Conservation (phyloP, 2,888 invertebrate species). For the Sussaba pulchella region DNA sequence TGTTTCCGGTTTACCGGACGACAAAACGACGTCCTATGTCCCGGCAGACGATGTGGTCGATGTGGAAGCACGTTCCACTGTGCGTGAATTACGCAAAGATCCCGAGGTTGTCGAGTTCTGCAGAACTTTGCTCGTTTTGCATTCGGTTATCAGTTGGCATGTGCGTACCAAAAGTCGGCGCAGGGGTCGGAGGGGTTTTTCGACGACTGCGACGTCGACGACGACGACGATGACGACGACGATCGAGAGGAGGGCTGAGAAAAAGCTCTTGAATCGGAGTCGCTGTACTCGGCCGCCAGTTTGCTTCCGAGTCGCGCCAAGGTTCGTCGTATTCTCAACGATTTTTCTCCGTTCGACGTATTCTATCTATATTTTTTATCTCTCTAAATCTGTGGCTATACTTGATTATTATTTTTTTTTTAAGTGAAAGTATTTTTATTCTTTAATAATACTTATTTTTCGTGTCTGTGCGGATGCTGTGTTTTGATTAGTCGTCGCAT, state of each 20-base stretch:
- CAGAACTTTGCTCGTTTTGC: slow-evolving; percentile 20
- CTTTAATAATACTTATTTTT: slow-evolving; percentile 12
- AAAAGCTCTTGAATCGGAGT: slow-evolving; percentile 64
- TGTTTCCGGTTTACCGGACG: slow-evolving; percentile 57
- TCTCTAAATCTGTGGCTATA: too few relatives aligned
- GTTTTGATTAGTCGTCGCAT: not conserved
- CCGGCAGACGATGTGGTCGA: slow-evolving; percentile 43
- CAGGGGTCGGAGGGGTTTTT: slow-evolving; percentile 57
- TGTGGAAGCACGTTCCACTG: slow-evolving; percentile 16
- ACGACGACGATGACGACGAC: slow-evolving; percentile 20
- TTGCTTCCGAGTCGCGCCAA: slow-evolving; percentile 51
- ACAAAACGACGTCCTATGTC: slow-evolving; percentile 59
- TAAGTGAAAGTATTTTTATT: slow-evolving; percentile 2
- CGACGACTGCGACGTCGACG: not conserved
- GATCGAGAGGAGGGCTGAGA: slow-evolving; percentile 43
- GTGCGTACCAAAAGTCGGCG: slow-evolving; percentile 68
- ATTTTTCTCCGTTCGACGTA: slow-evolving; percentile 23
- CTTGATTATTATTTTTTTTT: not conserved
- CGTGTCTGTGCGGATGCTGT: slow-evolving; percentile 10
- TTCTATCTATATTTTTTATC: too few relatives aligned
- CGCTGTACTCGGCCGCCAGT: slow-evolving; percentile 57
- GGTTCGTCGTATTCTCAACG: slow-evolving; percentile 38
- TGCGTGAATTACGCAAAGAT: slow-evolving; percentile 60
- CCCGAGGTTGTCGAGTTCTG: not conserved
- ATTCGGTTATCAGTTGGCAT: slow-evolving; percentile 65